Percentiles rank a stretch among this genome's conserved stretches.
Conservation (phyloP, 92 coral and sea anemone species). For the Siderastrea siderea region DNA sequence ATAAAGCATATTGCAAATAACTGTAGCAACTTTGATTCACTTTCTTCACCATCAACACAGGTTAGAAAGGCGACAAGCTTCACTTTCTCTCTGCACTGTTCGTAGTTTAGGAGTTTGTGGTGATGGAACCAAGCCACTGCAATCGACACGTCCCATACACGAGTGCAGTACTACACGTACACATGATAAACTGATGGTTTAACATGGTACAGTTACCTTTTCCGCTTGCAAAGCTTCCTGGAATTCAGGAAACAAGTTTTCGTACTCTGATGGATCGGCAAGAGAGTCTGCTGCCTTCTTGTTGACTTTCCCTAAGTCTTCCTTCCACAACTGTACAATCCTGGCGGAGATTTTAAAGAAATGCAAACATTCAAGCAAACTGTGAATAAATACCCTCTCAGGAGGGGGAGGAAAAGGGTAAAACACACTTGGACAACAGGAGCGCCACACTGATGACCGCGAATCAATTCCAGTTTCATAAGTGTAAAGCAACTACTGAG, state of each 20-base stretch:
- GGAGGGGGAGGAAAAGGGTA: no score
- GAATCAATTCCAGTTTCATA: no score
- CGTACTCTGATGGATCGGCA: slow-evolving; percentile 98
- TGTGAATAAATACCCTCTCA: no score
- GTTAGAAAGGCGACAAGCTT: slow-evolving; percentile 46
- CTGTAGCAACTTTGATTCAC: slow-evolving; percentile 19
- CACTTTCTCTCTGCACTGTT: slow-evolving; percentile 30
- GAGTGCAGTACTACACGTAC: slow-evolving; percentile 11
- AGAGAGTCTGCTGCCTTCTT: slow-evolving; percentile 97
- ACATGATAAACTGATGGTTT: not conserved
- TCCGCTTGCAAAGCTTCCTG: slow-evolving; percentile 97
- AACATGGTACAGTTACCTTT: slow-evolving; percentile 56
- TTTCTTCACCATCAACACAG: not conserved
- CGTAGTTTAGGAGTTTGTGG: slow-evolving; percentile 1
- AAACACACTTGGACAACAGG: no score
- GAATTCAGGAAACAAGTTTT: slow-evolving; percentile 96
- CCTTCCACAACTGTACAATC: slow-evolving; percentile 93
- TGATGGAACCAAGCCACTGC: slow-evolving; percentile 40
- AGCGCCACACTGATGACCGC: no score
- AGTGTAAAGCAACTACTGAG: no score
- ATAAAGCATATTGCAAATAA: not conserved
- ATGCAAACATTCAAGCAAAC: not conserved
- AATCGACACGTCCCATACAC: slow-evolving; percentile 26
- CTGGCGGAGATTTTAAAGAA: slow-evolving; percentile 35
- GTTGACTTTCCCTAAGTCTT: slow-evolving; percentile 87